Evolutionary conservation across 2,113 vertebrate species (phyloP).

Genomic region (Pseudorhombus dupliciocellatus): DNA sequence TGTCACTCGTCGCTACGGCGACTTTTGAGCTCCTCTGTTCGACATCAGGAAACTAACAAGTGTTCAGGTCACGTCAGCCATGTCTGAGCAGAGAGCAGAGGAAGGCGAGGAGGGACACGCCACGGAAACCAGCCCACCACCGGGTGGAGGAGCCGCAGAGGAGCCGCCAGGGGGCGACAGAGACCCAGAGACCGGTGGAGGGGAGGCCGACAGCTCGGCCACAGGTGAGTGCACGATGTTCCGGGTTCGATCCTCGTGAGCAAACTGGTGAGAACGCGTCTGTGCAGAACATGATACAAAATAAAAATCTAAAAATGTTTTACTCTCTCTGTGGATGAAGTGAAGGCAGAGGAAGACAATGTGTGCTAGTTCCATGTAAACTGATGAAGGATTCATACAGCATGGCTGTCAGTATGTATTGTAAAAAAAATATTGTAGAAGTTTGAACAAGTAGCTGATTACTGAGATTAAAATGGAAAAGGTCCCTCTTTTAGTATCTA

Average conservation of each 20-base stretch:
- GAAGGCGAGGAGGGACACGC: neutral
- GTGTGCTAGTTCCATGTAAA: conserved; percentile 20
- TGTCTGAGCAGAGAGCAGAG: conserved; percentile 8
- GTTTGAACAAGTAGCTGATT: too few relatives aligned
- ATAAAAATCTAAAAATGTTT: too few relatives aligned
- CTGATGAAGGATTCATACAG: neutral
- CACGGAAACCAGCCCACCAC: neutral
- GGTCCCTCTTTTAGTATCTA: too few relatives aligned
- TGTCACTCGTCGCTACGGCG: too few relatives aligned
- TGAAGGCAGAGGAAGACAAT: neutral
- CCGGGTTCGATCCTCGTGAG: too few relatives aligned
- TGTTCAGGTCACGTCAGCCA: neutral
- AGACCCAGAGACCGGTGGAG: neutral
- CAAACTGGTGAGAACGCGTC: neutral
- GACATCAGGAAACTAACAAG: neutral
- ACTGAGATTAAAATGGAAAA: too few relatives aligned
- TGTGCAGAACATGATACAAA: too few relatives aligned
- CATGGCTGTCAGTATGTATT: neutral
- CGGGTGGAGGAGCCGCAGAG: neutral
- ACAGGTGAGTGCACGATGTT: neutral
- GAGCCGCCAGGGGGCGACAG: conserved; percentile 28
- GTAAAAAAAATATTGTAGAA: too few relatives aligned
- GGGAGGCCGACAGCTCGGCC: neutral
- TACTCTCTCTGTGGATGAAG: too few relatives aligned
- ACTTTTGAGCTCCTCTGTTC: neutral